phyloP scores from a whole-genome alignment of 2,797 vertebrate genomes.

The Oceanodroma leucorhoa region DNA sequence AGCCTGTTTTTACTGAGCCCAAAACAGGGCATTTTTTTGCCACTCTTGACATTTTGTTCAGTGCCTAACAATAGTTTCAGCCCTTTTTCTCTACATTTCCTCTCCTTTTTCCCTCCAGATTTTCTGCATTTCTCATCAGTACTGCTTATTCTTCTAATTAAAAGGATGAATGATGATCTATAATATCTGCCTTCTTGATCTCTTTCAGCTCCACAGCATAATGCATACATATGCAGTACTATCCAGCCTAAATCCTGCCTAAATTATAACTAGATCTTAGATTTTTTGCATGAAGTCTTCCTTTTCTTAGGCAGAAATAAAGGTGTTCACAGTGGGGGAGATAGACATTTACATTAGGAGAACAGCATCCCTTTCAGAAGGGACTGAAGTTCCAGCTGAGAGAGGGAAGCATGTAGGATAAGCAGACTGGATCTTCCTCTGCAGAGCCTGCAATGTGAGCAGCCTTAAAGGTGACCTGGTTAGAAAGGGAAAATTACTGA shows the following conservation, averaged over 20 bases:
- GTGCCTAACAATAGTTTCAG: not conserved
- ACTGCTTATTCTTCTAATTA: not conserved
- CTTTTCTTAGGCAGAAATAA: not conserved
- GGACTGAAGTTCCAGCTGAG: not conserved
- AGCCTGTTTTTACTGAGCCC: not conserved
- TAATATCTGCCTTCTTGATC: not conserved
- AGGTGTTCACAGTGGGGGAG: not conserved
- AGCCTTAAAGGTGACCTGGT: not conserved
- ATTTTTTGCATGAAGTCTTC: not conserved
- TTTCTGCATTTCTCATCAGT: not conserved
- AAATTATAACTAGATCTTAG: not conserved
- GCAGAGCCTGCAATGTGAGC: not conserved
- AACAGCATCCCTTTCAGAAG: not conserved
- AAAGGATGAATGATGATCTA: not conserved
- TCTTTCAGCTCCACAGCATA: not conserved
- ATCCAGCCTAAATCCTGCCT: not conserved
- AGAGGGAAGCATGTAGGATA: not conserved
- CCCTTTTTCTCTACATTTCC: not conserved
- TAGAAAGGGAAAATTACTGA: not conserved
- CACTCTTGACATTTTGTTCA: not conserved
- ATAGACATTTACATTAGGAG: not conserved
- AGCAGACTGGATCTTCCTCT: not conserved
- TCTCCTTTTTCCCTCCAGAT: not conserved
- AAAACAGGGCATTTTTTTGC: rapidly evolving
- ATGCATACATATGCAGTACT: rapidly evolving